These are phyloP conservation scores for Machimus rusticus DNA, from an alignment of 2,888 invertebrate species.

Conservation along the genomic window DNA sequence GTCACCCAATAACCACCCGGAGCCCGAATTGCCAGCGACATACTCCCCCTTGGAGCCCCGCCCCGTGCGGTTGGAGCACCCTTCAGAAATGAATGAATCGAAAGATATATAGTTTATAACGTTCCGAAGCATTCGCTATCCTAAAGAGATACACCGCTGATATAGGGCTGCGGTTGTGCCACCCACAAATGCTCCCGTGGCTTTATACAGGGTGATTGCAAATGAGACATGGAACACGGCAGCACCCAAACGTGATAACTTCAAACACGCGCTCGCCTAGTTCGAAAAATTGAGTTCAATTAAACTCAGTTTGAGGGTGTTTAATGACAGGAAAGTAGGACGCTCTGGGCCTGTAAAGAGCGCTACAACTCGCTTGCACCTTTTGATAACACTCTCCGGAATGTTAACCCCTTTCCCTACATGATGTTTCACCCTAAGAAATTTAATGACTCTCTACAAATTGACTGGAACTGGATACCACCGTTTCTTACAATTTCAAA, in stretches of 20 bases:
- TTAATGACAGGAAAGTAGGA: neutral
- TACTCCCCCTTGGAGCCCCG: neutral
- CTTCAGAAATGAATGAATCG: constrained; percentile 10
- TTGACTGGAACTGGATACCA: neutral
- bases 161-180: neutral
- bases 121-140: neutral
- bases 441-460: neutral
- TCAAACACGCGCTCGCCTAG: neutral
- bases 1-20: neutral
- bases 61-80: neutral
- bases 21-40: neutral
- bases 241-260: neutral
- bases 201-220: neutral
- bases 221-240: neutral
- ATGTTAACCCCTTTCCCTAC: neutral
- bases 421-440: neutral
- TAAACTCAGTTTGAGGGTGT: neutral
- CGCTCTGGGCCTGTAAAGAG: neutral
- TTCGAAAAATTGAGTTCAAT: neutral
- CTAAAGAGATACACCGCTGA: neutral
- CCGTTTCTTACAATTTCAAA: neutral
- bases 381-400: neutral
- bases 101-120: constrained; percentile 17
- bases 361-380: neutral
- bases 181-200: neutral